phyloP scores from a whole-genome alignment of 1,140 invertebrate species.

The Hycleus cichorii region DNA sequence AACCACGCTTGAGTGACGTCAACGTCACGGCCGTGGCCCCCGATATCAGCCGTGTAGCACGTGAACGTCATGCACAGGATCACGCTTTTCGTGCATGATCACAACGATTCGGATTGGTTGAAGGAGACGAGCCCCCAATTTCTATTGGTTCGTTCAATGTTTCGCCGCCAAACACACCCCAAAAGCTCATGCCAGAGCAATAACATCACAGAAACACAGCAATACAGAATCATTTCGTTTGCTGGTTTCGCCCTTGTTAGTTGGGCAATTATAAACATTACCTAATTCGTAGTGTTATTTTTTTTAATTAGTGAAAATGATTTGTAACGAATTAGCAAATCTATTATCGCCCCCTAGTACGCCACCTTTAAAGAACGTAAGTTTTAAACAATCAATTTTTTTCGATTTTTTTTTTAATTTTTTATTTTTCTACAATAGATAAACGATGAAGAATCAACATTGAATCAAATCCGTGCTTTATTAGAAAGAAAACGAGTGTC shows the following conservation, averaged over 20 bases:
- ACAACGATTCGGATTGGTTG: slow-evolving; percentile 37
- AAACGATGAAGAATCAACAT: slow-evolving; percentile 25
- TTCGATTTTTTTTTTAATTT: not conserved
- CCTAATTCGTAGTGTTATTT: not conserved
- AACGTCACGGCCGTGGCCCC: slow-evolving; percentile 42
- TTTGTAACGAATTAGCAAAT: slow-evolving; percentile 6
- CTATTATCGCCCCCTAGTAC: slow-evolving; percentile 52
- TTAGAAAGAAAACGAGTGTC: slow-evolving; percentile 42
- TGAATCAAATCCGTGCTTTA: slow-evolving; percentile 18
- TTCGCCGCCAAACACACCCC: slow-evolving; percentile 30
- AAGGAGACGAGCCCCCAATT: slow-evolving; percentile 41
- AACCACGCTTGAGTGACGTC: slow-evolving; percentile 46
- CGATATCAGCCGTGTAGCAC: slow-evolving; percentile 47
- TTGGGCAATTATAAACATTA: not conserved
- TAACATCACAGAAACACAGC: slow-evolving; percentile 29
- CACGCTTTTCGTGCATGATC: slow-evolving; percentile 47
- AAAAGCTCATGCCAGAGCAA: slow-evolving; percentile 30
- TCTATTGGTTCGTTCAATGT: slow-evolving; percentile 41
- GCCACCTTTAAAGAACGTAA: slow-evolving; percentile 50
- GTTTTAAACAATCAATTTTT: slow-evolving; percentile 23
- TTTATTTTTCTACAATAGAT: slow-evolving; percentile 11
- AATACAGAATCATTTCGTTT: slow-evolving; percentile 27
- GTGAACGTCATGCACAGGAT: slow-evolving; percentile 50
- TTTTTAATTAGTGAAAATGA: slow-evolving; percentile 1
- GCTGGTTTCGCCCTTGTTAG: slow-evolving; percentile 1